Base-by-base conservation (phyloP, 2,888 invertebrate genomes). In the Anagyrus pseudococci region DNA sequence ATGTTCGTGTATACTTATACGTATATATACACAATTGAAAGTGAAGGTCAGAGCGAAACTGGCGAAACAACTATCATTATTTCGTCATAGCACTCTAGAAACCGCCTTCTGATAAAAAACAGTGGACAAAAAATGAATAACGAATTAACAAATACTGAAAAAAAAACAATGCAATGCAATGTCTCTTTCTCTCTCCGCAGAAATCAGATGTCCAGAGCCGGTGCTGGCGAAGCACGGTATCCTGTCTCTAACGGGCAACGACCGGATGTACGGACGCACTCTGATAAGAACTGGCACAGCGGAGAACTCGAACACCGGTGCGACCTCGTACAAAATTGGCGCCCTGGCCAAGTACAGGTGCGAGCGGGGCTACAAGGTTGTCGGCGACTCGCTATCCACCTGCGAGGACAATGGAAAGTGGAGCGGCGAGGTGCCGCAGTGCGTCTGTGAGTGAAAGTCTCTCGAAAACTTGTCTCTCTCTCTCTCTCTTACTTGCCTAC, bases 341-440 rank as follows among this genome's bases (percentile, higher is more conserved):
- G 92, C 94, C 0, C 82, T 93, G 19, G 91, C 92, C 1, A 94
- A 94, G 78, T 96, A 95, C 78, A 85, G 94, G 19, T 96, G 96
- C 75, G 94, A 94, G 76, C 83, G 94, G 60, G 95, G 95, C 0
- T 94, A 94, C 82, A 93, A 93, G 81, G 90, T 94, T 50, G 83
- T 92, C 1, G 95, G 94, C 0, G 92, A 92, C 75, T 91, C 93
- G 50, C 80, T 94, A 46, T 91, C 92, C 57, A 93, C 91, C 0
- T 94, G 94, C 77, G 92, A 92, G 74, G 93, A 93, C 69, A 90
- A 87, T 71, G 94, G 94, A 1, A 86, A 87, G 67, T 94, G 94
- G 94, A 93, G 92, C 73, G 93, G 93, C 0, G 85, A 86, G 59
- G 89, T 92, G 25, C 93, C 94, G 0, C 87, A 87, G 70, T 95